phyloP scores from a whole-genome alignment of 2,888 invertebrate species.

The Thera britannica region DNA sequence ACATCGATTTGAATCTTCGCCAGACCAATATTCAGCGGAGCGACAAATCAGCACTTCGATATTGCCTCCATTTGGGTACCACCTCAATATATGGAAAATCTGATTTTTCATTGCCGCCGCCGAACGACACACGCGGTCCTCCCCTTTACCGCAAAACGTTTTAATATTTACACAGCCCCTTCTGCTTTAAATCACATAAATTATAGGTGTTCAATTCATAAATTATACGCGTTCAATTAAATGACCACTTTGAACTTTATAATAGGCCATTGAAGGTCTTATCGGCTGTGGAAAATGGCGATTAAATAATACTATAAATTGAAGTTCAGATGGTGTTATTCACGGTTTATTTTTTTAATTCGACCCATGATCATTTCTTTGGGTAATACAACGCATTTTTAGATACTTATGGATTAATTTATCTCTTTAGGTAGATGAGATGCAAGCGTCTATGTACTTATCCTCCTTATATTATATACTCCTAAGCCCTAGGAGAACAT shows the following conservation, averaged over 20 bases:
- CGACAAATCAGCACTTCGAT: constrained; percentile 83
- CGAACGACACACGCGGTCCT: constrained; percentile 45
- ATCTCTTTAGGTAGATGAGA: too few relatives aligned
- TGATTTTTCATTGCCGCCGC: constrained; percentile 69
- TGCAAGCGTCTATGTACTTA: too few relatives aligned
- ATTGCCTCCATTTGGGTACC: constrained; percentile 82
- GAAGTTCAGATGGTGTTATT: constrained; percentile 25
- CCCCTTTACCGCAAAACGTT: constrained; percentile 39
- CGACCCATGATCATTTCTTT: background rate
- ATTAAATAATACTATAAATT: constrained; percentile 46
- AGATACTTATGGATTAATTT: too few relatives aligned
- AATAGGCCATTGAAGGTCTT: constrained; percentile 61
- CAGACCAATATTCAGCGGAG: constrained; percentile 79
- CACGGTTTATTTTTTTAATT: constrained; percentile 20
- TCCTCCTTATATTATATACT: too few relatives aligned
- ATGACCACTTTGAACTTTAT: constrained; percentile 60
- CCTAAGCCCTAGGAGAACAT: background rate
- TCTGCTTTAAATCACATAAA: constrained; percentile 47
- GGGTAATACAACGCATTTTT: too few relatives aligned
- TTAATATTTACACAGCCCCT: constrained; percentile 52
- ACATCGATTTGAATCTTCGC: constrained; percentile 78
- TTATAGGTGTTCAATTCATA: constrained; percentile 48
- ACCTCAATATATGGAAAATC: constrained; percentile 78
- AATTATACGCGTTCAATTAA: constrained; percentile 57
- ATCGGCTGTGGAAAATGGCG: constrained; percentile 52